Evolutionary conservation across 2,888 invertebrate genomes (phyloP), one percentile per base, ranked within the genome.

Genomic region (Acanthosepion lycidas): DNA sequence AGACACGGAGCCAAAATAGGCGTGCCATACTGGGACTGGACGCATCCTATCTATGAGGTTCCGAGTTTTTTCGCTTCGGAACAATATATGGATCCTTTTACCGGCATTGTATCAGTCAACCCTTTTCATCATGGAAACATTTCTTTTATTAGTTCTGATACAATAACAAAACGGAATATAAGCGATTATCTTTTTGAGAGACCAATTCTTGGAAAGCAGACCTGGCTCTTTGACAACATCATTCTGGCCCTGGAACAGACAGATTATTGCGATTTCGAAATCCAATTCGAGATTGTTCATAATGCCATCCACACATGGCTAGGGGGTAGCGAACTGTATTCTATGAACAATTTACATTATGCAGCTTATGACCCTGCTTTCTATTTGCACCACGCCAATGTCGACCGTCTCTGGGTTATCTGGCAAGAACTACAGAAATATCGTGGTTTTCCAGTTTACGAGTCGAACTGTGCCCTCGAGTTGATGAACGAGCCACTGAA

Each of bases 11-110:
- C 96, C 6, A 92, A 93, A 0, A 94, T 95, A 51, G 96, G 96
- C n/a, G 93, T 96, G 8, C 96, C 96, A 0, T 96, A 95, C 94
- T 95, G 95, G 95, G 95, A 96, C 95, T 95, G 95, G 95, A 94
- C 94, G 0, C 91, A 94, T 42, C 94, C 95, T 49, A 91, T 91
- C 59, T 94, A 94, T 8, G 51, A 94, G 26, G 94, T 96, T 6
- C 95, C 96, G 1, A 48, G n/a, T 9, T 94, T 96, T 28, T 28
- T 96, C 23, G 91, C 94, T 18, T 94, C 95, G 20, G 91, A 92
- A 9, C 94, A 42, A 49, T 95, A 94, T 94, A 91, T 94, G 49
- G 95, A 96, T 59, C 95, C 95, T 0, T 94, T 95, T 78, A 95
- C 94, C 48, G 64, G 94, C 26, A 53, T 78, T 42, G 94, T 94